Conservation (phyloP, 2,113 vertebrate species). For the Catharus bicknelli region DNA sequence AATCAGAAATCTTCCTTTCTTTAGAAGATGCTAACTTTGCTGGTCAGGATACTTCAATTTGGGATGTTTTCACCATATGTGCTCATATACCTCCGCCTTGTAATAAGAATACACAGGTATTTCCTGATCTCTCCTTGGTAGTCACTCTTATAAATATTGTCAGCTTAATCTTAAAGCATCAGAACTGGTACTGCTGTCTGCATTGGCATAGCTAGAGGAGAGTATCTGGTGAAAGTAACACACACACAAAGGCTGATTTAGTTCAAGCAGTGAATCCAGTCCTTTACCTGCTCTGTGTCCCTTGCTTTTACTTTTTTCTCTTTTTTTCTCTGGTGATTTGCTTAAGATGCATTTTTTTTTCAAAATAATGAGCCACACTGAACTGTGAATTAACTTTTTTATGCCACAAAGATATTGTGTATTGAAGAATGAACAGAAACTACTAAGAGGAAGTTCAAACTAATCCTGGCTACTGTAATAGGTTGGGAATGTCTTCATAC, state of each 20-base stretch:
- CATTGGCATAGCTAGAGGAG: neutral
- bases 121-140: neutral
- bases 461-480: neutral
- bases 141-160: neutral
- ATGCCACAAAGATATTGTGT: neutral
- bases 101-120: neutral
- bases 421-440: neutral
- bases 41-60: neutral
- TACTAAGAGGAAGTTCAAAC: neutral
- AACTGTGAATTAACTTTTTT: neutral
- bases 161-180: neutral
- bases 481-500: neutral
- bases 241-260: neutral
- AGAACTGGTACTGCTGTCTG: neutral
- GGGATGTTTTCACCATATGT: neutral
- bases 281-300: neutral
- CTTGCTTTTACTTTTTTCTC: neutral
- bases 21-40: neutral
- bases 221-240: neutral
- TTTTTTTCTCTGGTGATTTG: neutral
- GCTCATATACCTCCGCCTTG: neutral
- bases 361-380: neutral
- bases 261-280: neutral
- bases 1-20: neutral
- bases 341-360: neutral